Percentiles rank a stretch among this genome's conserved stretches.
phyloP scores from a whole-genome alignment of 1,140 invertebrate genomes.

The Lepidurus couesii region DNA sequence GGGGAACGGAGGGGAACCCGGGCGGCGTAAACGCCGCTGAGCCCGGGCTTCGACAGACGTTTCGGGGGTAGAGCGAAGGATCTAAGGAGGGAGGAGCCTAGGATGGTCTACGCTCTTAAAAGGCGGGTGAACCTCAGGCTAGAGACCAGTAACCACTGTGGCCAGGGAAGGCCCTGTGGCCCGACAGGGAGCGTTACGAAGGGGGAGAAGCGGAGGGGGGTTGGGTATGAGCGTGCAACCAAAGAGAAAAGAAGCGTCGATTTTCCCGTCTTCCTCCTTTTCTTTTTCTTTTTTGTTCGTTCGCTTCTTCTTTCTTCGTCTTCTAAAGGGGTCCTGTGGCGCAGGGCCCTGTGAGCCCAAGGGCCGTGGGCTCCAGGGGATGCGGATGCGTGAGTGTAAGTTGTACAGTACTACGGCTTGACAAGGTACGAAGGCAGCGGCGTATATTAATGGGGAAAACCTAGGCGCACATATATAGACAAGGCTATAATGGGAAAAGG shows the following conservation, averaged over 20 bases:
- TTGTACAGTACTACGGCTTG: conserved; percentile 14
- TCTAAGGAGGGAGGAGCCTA: neutral
- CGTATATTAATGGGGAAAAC: neutral
- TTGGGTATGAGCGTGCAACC: neutral
- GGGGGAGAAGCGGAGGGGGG: neutral
- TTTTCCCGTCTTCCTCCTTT: neutral
- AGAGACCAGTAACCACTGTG: neutral
- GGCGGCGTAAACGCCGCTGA: neutral
- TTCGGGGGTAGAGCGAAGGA: neutral
- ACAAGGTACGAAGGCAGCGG: neutral
- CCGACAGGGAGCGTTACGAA: neutral
- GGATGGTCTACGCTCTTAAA: neutral
- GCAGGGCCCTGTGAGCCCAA: neutral
- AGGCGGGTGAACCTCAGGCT: neutral
- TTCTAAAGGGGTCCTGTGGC: neutral
- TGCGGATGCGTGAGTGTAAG: conserved; percentile 9
- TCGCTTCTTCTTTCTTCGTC: neutral
- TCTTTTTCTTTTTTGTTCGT: neutral
- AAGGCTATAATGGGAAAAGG: neutral
- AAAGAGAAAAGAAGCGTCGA: neutral
- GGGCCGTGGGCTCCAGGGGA: conserved; percentile 4
- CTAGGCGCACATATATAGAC: neutral
- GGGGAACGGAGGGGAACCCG: neutral
- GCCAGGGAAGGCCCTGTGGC: neutral
- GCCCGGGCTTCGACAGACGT: neutral